These are phyloP conservation scores for Staurois parvus DNA, from an alignment of 2,797 vertebrate species.

Conservation along the genomic window DNA sequence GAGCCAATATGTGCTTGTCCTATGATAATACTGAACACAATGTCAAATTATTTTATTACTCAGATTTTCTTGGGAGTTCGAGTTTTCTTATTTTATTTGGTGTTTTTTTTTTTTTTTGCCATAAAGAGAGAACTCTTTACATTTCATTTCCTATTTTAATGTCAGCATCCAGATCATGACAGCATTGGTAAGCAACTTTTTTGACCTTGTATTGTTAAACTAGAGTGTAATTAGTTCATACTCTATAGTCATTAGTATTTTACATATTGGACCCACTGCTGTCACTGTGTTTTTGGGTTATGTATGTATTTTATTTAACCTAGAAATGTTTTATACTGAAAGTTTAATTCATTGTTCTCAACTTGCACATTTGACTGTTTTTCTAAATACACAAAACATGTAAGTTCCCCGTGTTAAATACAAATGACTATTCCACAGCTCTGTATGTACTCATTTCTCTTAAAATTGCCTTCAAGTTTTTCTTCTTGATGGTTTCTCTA, in stretches of 20 bases:
- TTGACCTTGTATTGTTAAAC: conserved; percentile 65
- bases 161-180: conserved; percentile 78
- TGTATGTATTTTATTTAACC: not conserved
- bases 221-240: not conserved
- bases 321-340: not conserved
- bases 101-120: not conserved
- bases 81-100: not conserved
- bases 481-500: not conserved
- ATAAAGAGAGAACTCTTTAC: conserved; percentile 62
- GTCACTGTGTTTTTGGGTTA: not conserved
- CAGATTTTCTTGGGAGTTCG: not conserved
- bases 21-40: no score
- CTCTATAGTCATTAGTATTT: conserved; percentile 39
- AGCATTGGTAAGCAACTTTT: conserved; percentile 74
- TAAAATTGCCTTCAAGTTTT: not conserved
- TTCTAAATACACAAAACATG: not conserved
- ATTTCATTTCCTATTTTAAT: conserved; percentile 75
- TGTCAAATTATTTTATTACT: not conserved
- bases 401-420: conserved; percentile 1
- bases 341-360: not conserved
- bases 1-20: no score
- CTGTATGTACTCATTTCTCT: not conserved
- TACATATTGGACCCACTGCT: not conserved
- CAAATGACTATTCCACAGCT: conserved; percentile 1
- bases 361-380: not conserved